These are phyloP conservation scores for Heteractis magnifica DNA, from an alignment of 92 coral and sea anemone species.

Conservation along the genomic window DNA sequence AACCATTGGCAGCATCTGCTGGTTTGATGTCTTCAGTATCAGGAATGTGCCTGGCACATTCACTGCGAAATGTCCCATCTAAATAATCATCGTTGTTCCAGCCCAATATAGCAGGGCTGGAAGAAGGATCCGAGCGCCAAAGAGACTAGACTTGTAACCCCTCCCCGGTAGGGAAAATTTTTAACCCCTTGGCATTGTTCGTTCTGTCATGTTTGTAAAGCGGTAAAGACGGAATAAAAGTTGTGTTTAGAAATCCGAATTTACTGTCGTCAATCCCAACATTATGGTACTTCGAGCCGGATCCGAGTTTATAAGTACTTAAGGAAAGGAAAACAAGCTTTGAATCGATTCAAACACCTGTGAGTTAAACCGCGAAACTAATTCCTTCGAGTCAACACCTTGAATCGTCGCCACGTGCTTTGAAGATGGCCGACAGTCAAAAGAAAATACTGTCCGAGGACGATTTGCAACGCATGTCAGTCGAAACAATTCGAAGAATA, in stretches of 20 bases:
- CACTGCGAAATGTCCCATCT: too few relatives aligned
- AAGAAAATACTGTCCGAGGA: background rate
- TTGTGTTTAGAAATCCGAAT: background rate
- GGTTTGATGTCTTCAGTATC: too few relatives aligned
- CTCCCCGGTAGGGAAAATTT: too few relatives aligned
- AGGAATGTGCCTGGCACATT: too few relatives aligned
- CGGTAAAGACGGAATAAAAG: background rate
- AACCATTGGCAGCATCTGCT: too few relatives aligned
- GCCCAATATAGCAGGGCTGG: too few relatives aligned
- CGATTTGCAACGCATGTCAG: background rate
- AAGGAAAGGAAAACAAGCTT: background rate
- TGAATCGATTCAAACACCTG: slow-evolving; percentile 4
- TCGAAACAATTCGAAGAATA: background rate
- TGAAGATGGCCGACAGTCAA: background rate
- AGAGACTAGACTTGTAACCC: too few relatives aligned
- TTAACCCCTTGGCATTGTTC: too few relatives aligned
- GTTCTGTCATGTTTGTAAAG: background rate
- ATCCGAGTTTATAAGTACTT: background rate
- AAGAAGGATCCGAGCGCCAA: too few relatives aligned
- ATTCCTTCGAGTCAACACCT: background rate
- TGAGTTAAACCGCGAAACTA: background rate
- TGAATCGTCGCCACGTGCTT: slow-evolving; percentile 1
- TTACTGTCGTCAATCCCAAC: background rate
- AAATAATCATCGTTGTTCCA: too few relatives aligned
- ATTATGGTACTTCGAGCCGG: slow-evolving; percentile 3